Conservation (phyloP, 2,797 vertebrate species). For the Carduelis carduelis region DNA sequence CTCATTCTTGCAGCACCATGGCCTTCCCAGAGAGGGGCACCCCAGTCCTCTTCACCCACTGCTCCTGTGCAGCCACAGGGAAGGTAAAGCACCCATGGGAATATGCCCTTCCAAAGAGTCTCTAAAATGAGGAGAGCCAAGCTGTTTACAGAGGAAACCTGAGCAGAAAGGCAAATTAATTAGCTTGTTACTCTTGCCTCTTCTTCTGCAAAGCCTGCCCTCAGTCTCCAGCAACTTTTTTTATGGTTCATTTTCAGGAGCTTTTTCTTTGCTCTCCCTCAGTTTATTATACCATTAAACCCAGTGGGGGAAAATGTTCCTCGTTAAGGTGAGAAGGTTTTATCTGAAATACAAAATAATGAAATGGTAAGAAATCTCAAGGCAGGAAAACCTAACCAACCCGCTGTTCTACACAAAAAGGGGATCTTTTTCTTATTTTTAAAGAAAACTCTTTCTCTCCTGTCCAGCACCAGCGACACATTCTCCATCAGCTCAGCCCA, state of each 20-base stretch:
- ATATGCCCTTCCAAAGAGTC: neutral
- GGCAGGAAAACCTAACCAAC: neutral
- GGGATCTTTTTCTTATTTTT: neutral
- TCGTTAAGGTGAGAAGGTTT: constrained; percentile 33
- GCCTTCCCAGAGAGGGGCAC: neutral
- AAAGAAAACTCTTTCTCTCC: neutral
- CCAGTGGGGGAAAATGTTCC: constrained; percentile 2
- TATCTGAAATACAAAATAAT: constrained; percentile 38
- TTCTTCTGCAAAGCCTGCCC: constrained; percentile 5
- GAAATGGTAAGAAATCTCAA: constrained; percentile 38
- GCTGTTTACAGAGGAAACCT: neutral
- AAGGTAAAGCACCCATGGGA: neutral
- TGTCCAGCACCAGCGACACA: neutral
- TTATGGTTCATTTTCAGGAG: neutral
- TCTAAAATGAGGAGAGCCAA: neutral
- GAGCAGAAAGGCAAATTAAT: neutral
- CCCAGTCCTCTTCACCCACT: fast-evolving
- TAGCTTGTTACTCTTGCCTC: neutral
- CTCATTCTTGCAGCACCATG: neutral
- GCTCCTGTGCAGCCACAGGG: neutral
- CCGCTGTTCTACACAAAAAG: neutral
- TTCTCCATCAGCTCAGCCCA: neutral
- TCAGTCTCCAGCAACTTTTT: neutral
- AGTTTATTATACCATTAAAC: constrained; percentile 55
- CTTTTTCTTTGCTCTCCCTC: neutral